Conservation (phyloP, 2,888 invertebrate species). For the Sesamia inferens region DNA sequence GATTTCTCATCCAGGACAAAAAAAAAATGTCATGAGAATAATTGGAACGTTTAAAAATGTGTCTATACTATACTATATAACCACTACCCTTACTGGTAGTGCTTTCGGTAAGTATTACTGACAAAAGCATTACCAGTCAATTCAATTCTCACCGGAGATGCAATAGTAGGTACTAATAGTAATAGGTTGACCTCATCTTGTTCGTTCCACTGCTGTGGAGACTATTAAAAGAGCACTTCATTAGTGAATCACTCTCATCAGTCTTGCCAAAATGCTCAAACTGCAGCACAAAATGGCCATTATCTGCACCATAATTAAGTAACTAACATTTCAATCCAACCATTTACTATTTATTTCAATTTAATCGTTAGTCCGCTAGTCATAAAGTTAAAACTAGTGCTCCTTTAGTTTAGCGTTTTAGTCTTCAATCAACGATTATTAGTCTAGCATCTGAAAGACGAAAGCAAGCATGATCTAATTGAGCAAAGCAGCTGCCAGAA, state of each 20-base stretch:
- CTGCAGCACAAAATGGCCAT: background rate
- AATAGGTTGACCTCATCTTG: background rate
- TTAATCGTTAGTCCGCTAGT: background rate
- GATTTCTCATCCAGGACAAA: too few species aligned
- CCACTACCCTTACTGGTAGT: background rate
- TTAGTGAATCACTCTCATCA: background rate
- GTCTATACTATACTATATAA: too few species aligned
- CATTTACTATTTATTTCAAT: background rate
- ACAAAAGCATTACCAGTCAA: background rate
- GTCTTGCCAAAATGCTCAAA: background rate
- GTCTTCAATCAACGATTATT: conserved; percentile 1
- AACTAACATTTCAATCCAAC: too few species aligned
- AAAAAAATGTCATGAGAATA: background rate
- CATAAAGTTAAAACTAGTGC: background rate
- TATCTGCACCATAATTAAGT: too few species aligned
- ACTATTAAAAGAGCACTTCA: background rate
- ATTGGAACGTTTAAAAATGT: background rate
- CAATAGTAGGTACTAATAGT: background rate
- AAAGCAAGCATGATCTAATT: conserved; percentile 35
- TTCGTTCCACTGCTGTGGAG: background rate
- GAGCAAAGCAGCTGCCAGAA: conserved; percentile 23
- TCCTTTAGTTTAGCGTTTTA: background rate
- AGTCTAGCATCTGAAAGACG: background rate
- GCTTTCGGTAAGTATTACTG: background rate
- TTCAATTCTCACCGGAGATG: background rate